Evolutionary conservation across 2,888 invertebrate species (phyloP), one percentile per base, ranked within the genome.

Genomic region (Vandiemenella viatica): DNA sequence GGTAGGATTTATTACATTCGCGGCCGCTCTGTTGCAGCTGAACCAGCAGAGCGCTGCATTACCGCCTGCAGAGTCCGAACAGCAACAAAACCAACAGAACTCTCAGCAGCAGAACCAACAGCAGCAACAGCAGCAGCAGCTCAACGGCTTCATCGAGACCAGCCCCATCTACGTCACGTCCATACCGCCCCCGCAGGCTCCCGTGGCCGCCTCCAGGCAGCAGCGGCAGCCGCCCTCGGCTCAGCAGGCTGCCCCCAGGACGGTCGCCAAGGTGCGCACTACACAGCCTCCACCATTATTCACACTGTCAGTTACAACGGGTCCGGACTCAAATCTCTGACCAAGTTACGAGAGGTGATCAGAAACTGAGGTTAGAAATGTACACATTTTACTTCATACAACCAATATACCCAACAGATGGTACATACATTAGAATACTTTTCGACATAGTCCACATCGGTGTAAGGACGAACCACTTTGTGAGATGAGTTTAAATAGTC

Each of bases 101-200:
- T 60, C 64, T 68, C 62, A 58, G 61, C 68, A 56, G 58, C 48
- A 59, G 51, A 53, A 56, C 53, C 56, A 56, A 58, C 50, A 55
- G 58, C 49, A 57, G 58, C 51, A 54, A 22, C 53, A 54, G 37
- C 56, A 56, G 45, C 54, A 56, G 48, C 85, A 84, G 59, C 70
- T 84, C 55, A 87, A 85, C 75, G 86, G 85, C 52, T 79, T 86
- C 63, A 83, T 84, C 61, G 83, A 82, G 63, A 82, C 80, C 63
- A 81, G 83, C 50, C 82, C 84, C 49, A 85, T 87, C 57, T 87
- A 86, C 74, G 85, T 86, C 57, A 86, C 85, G 55, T 84, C 84
- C 56, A 79, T 64, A 46, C 63, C 53, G 19, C 45, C 45, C 16
- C 41, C 46, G 23, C 48, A 55, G 44, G 52, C 50, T 20, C 53